Conservation (phyloP, 2,797 vertebrate species). For the Pteropus rufus region DNA sequence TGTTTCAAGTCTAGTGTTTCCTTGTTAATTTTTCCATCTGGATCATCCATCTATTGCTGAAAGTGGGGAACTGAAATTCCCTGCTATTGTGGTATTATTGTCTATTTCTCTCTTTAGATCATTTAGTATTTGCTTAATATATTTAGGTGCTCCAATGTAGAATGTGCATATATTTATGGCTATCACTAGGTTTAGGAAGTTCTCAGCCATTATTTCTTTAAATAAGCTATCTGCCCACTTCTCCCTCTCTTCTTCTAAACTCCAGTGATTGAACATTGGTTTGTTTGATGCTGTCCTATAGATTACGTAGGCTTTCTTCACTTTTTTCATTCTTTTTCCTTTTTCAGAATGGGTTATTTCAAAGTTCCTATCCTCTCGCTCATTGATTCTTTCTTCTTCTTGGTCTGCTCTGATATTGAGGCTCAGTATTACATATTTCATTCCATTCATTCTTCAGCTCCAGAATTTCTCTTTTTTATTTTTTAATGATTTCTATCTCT, state of each 20-base stretch:
- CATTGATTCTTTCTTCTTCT: background rate
- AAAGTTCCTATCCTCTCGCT: background rate
- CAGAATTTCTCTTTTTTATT: background rate
- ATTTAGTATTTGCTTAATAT: background rate
- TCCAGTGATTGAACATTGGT: too few species aligned
- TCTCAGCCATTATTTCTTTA: background rate
- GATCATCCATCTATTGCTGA: background rate
- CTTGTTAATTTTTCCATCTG: background rate
- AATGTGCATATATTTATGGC: background rate
- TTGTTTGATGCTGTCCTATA: background rate
- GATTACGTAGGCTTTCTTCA: background rate
- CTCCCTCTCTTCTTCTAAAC: too few species aligned
- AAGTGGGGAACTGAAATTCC: background rate
- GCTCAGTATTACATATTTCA: background rate
- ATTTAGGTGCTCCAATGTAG: background rate
- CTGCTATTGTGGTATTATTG: background rate
- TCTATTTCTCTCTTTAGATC: background rate
- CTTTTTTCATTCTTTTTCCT: background rate
- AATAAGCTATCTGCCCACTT: background rate
- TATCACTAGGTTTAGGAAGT: background rate
- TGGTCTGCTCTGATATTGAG: background rate
- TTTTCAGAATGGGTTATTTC: background rate
- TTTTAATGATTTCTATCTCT: background rate
- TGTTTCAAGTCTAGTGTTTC: background rate
- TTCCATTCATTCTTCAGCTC: background rate